Evolutionary conservation across 2,888 invertebrate genomes (phyloP).

Genomic region (Byasa hedistus): DNA sequence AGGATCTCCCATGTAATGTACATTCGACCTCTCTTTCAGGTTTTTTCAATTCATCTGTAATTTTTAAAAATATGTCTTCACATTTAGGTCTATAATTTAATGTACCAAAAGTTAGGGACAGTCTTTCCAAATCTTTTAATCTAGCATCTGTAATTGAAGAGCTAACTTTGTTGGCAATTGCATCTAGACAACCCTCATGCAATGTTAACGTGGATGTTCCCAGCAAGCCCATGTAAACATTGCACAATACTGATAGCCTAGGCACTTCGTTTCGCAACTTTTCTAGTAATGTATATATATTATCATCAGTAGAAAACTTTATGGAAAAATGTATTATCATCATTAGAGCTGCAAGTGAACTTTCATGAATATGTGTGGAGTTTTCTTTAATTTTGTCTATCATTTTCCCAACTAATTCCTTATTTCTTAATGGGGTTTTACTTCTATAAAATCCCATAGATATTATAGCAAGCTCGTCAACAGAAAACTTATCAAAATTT

Average conservation of each 20-base stretch:
- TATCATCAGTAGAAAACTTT: conserved; percentile 60
- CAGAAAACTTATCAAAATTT: conserved; percentile 74
- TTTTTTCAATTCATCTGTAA: conserved; percentile 73
- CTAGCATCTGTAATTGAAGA: conserved; percentile 72
- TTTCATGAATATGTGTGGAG: conserved; percentile 79
- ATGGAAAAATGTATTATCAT: conserved; percentile 82
- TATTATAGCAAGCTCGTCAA: conserved; percentile 85
- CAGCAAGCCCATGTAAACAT: conserved; percentile 83
- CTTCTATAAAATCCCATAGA: conserved; percentile 90
- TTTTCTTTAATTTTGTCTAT: conserved; percentile 74
- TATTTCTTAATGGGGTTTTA: conserved; percentile 81
- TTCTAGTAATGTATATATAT: conserved; percentile 76
- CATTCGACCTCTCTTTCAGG: conserved; percentile 79
- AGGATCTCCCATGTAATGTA: conserved; percentile 78
- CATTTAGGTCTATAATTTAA: conserved; percentile 81
- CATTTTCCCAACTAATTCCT: conserved; percentile 68
- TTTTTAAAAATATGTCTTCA: conserved; percentile 56
- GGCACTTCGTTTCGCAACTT: conserved; percentile 76
- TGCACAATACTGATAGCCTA: conserved; percentile 80
- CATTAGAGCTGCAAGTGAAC: conserved; percentile 83
- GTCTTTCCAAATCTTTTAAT: conserved; percentile 87
- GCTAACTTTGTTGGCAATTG: conserved; percentile 76
- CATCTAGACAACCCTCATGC: conserved; percentile 57
- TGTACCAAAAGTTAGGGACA: conserved; percentile 81
- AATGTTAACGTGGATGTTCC: conserved; percentile 74